Evolutionary conservation across 2,797 vertebrate genomes (phyloP), one percentile per base, ranked within the genome.

Genomic region (Cynodonichthys magdalenae): DNA sequence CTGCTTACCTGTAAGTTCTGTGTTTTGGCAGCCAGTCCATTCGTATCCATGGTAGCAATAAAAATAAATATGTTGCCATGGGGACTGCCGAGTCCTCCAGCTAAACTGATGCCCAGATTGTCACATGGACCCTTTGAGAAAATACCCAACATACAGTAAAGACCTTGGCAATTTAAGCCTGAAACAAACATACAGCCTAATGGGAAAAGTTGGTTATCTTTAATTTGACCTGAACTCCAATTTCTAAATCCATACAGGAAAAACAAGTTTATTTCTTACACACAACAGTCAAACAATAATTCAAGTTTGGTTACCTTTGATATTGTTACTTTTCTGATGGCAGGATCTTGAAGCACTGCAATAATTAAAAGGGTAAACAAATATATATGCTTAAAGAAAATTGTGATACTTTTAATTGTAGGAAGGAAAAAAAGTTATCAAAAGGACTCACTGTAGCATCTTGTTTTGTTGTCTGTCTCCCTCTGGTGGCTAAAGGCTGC

Each of bases 31-130:
- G 95, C 96, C 70, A 94, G 91, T 87, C 95, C 95, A 63, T 92
- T 90, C 0, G 94, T 94, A 77, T 96, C 95, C 95, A 98, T 95
- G 93, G 95, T 87, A 66, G 95, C 95, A 80, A 97, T 96, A 88
- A 96, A 96, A 86, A 97, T 93, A 52, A 94, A 94, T 79, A 94
- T 81, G 75, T 97, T 94, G 74, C 95, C 95, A 65, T 96, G 95
- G 20, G 95, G 94, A 87, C 95, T 95, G 78, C 94, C 94, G 68
- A 94, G 89, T 80, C 95, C 95, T 80, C 95, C 95, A 74, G 95
- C 95, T 83, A 96, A 90, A 80, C 91, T 94, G 74, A 98, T 91
- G 72, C 95, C 96, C 71, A 96, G 53, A 1, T 94, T 95, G 77
- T 96, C 94, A 63, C 86, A 47, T 50, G 92, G 91, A 39, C 90